A percentile compares a stretch with the other conserved stretches of the same genome.
Conservation (phyloP, 2,113 vertebrate genomes). For the Mus pahari region DNA sequence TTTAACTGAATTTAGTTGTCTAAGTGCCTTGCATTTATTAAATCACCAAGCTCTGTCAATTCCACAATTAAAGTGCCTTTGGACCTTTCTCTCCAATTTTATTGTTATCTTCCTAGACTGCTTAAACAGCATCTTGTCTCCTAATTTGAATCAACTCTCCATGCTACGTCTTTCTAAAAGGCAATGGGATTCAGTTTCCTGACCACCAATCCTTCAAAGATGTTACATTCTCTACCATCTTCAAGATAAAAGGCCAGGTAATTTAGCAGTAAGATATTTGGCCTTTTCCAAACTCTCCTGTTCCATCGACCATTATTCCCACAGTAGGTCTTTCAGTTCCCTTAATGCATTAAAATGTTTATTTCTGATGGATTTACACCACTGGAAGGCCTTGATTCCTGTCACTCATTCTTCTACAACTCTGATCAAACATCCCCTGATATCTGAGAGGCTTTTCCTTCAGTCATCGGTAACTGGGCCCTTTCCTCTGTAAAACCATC, state of each 20-base stretch:
- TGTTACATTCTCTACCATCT: neutral
- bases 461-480: neutral
- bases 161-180: conserved; percentile 35
- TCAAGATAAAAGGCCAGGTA: conserved; percentile 64
- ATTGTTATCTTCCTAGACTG: neutral
- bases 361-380: neutral
- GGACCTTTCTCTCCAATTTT: neutral
- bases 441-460: conserved; percentile 21
- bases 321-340: neutral
- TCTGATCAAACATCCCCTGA: conserved; percentile 1
- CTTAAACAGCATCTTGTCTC: neutral
- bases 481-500: neutral
- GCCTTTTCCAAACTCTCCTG: conserved; percentile 14
- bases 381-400: neutral
- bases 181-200: neutral
- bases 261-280: neutral
- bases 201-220: conserved; percentile 24
- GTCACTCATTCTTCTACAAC: conserved; percentile 7
- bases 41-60: conserved; percentile 6
- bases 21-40: neutral
- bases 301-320: neutral
- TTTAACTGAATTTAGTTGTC: conserved; percentile 25
- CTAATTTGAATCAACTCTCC: conserved; percentile 25
- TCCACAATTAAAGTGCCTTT: neutral
- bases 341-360: neutral